Conservation (phyloP, 2,888 invertebrate genomes). For the Dicyrtomina minuta region DNA sequence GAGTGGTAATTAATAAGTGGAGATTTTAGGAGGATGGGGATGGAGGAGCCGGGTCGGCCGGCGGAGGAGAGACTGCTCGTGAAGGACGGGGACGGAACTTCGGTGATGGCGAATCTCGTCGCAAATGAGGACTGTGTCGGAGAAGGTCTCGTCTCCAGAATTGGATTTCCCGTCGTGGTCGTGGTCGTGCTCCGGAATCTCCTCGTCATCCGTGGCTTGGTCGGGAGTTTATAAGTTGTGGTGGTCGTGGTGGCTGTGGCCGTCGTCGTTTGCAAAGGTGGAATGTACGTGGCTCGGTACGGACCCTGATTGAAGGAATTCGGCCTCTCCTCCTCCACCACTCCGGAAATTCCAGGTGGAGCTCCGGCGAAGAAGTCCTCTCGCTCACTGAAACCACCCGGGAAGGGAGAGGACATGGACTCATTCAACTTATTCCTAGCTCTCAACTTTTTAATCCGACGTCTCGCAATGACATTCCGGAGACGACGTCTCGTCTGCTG, state of each 20-base stretch:
- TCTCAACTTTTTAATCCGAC: constrained; percentile 40
- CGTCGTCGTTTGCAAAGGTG: background rate
- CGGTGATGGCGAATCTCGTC: background rate
- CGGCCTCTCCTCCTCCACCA: background rate
- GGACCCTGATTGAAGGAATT: constrained; percentile 10
- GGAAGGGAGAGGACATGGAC: constrained; percentile 20
- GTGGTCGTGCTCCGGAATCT: constrained; percentile 43
- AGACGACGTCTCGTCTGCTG: constrained; percentile 37
- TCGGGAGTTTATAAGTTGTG: background rate
- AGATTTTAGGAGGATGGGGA: constrained; percentile 17
- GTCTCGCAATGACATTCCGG: constrained; percentile 32
- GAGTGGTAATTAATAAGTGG: constrained; percentile 1
- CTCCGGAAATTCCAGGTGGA: background rate
- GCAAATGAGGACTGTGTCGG: background rate
- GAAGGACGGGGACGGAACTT: background rate
- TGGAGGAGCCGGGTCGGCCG: background rate
- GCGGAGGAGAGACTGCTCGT: background rate
- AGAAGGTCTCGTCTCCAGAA: background rate
- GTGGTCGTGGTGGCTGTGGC: background rate
- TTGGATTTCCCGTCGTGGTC: constrained; percentile 21
- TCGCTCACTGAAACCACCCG: background rate
- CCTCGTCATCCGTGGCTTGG: background rate
- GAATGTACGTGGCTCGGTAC: too few relatives aligned
- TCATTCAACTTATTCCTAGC: constrained; percentile 41
- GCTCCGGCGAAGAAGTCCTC: background rate